Percentiles rank a stretch among this genome's conserved stretches.
Conservation (phyloP, 2,888 invertebrate species). For the Torymus tubicola region DNA sequence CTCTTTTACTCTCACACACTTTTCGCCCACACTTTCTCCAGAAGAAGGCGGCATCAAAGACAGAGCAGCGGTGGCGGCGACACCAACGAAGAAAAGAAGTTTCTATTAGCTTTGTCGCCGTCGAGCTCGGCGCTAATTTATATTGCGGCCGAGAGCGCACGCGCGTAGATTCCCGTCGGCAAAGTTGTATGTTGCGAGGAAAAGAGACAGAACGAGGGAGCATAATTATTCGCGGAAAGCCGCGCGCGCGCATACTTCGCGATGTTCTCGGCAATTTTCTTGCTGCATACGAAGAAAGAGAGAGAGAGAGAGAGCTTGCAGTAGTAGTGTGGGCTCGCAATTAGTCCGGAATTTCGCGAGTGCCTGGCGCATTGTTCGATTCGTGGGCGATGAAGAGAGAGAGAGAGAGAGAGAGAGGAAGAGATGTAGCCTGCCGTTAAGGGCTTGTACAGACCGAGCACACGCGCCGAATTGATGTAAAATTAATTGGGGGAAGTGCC, state of each 20-base stretch:
- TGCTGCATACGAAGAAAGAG: background rate
- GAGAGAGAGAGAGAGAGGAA: no score
- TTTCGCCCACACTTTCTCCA: no score
- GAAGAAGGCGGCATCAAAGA: constrained; percentile 24
- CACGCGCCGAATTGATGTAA: no score
- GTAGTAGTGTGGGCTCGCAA: no score
- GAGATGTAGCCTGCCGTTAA: no score
- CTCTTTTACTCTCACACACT: background rate
- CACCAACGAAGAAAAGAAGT: constrained; percentile 19
- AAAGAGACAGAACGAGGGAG: background rate
- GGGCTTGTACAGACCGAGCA: no score
- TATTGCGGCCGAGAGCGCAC: constrained; percentile 18
- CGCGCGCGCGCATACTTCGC: background rate
- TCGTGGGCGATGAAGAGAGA: no score
- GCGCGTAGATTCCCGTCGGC: constrained; percentile 20
- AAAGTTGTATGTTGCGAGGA: background rate
- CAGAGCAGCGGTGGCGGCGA: no score
- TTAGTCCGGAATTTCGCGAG: no score
- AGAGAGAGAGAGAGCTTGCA: no score
- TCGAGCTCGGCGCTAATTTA: constrained; percentile 29
- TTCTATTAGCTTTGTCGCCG: constrained; percentile 45
- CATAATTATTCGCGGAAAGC: constrained; percentile 20
- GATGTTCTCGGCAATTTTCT: constrained; percentile 8
- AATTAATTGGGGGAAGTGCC: no score
- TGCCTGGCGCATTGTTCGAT: no score